Evolutionary conservation across 2,797 vertebrate genomes (phyloP).

Genomic region (Eurystomus glaucurus): DNA sequence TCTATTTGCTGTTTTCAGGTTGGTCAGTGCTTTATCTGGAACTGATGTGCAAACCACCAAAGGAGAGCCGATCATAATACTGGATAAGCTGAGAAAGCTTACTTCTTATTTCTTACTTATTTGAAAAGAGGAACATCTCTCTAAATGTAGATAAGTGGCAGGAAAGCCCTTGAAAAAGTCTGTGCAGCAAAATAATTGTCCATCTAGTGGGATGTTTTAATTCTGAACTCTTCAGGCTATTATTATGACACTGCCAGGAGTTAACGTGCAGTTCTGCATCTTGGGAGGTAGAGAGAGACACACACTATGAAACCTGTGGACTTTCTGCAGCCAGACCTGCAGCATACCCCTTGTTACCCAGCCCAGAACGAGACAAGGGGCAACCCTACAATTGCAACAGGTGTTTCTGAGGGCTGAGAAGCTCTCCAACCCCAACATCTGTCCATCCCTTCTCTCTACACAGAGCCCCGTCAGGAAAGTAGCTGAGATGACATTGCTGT

Average conservation of each 20-base stretch:
- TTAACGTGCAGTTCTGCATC: constrained; percentile 8
- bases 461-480: rapidly evolving
- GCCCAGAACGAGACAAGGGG: rapidly evolving
- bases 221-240: constrained; percentile 1
- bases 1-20: neutral
- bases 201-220: constrained; percentile 34
- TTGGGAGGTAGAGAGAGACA: constrained; percentile 52
- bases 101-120: neutral
- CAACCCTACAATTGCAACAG: rapidly evolving
- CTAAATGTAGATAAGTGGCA: neutral
- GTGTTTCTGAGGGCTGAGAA: neutral
- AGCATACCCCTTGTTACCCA: rapidly evolving
- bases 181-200: constrained; percentile 35
- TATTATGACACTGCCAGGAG: constrained; percentile 20
- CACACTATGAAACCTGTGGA: neutral
- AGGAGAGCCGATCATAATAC: neutral
- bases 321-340: rapidly evolving
- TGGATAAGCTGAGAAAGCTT: neutral
- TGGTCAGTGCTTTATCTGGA: neutral
- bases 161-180: constrained; percentile 23
- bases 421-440: rapidly evolving
- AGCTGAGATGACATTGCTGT: rapidly evolving
- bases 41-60: neutral
- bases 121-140: neutral
- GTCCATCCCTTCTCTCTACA: rapidly evolving